Evolutionary conservation across 2,888 invertebrate genomes (phyloP).

Genomic region (Odontothrips loti): DNA sequence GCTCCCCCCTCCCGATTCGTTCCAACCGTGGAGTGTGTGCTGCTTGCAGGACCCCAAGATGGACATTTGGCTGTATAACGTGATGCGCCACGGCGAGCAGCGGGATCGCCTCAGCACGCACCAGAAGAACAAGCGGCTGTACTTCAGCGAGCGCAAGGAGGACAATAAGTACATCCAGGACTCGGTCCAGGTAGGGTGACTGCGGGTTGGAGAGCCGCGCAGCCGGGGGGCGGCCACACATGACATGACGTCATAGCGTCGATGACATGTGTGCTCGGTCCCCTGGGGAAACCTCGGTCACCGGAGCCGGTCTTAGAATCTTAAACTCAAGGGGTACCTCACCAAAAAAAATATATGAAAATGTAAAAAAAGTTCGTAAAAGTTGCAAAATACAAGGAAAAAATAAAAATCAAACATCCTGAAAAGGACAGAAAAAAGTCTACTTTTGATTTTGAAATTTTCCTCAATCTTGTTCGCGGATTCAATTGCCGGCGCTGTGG

Average conservation of each 20-base stretch:
- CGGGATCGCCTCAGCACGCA: constrained; percentile 52
- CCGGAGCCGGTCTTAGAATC: no score
- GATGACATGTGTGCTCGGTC: neutral
- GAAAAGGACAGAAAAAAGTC: no score
- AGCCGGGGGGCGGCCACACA: no score
- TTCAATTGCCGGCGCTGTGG: no score
- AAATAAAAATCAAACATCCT: no score
- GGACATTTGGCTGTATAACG: constrained; percentile 86
- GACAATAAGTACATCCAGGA: constrained; percentile 38
- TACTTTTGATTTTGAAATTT: no score
- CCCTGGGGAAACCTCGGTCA: neutral
- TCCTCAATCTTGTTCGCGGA: no score
- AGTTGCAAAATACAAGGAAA: no score
- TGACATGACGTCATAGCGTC: neutral
- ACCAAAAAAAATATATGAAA: no score
- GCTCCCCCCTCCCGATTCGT: neutral
- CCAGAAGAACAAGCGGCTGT: constrained; percentile 42
- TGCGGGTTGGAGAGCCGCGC: neutral
- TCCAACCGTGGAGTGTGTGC: neutral
- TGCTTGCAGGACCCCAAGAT: constrained; percentile 64
- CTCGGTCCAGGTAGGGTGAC: constrained; percentile 35
- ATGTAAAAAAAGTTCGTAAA: no score
- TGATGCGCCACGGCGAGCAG: constrained; percentile 73
- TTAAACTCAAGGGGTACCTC: neutral
- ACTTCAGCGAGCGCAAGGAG: constrained; percentile 38